phyloP scores from a whole-genome alignment of 2,797 vertebrate genomes.

The Cheirogaleus major region DNA sequence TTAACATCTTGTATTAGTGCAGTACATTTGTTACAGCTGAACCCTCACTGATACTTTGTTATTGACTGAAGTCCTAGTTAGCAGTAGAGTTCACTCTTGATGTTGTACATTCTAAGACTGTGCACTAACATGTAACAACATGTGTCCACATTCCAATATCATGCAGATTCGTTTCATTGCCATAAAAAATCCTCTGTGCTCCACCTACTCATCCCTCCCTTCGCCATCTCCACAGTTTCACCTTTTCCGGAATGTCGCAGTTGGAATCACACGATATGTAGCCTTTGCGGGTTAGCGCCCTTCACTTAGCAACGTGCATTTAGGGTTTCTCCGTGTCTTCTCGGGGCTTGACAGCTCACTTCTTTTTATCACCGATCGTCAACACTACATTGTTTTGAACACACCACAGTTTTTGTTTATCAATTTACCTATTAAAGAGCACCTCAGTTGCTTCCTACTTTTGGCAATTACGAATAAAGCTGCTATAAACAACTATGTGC shows the following conservation, averaged over 20 bases:
- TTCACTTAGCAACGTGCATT: rapidly evolving
- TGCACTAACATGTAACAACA: neutral
- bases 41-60: no score
- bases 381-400: neutral
- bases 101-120: neutral
- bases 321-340: neutral
- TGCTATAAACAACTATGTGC: neutral
- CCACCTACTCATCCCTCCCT: neutral
- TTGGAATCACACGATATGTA: no score
- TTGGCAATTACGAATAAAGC: neutral
- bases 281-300: neutral
- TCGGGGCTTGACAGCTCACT: neutral
- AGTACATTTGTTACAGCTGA: no score
- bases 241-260: neutral
- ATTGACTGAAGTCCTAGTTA: neutral
- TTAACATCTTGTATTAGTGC: no score
- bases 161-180: no score
- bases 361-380: neutral
- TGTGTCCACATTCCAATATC: neutral
- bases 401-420: neutral
- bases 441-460: neutral
- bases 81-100: neutral
- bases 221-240: neutral
- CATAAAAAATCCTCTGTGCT: neutral
- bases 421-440: neutral